Conservation (phyloP, 92 coral and sea anemone species). For the Zoanthus solanderi region DNA sequence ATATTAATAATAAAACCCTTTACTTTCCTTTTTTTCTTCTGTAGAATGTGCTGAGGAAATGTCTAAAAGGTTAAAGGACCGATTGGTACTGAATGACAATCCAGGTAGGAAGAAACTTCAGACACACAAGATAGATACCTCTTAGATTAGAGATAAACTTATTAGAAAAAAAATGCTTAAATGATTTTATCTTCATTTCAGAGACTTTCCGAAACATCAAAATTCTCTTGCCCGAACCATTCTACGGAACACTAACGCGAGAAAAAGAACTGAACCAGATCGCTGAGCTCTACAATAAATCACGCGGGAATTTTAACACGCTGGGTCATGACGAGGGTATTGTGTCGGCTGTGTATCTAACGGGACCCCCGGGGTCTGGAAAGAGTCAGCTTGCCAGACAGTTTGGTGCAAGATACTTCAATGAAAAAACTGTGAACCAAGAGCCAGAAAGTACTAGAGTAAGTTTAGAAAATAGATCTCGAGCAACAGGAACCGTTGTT, state of each 20-base stretch:
- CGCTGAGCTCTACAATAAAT: conserved; percentile 33
- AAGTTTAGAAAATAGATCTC: background rate
- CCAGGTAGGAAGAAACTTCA: background rate
- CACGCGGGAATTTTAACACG: conserved; percentile 2
- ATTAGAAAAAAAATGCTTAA: background rate
- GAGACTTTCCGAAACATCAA: conserved; percentile 20
- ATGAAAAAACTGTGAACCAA: conserved; percentile 9
- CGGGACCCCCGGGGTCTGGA: conserved; percentile 97
- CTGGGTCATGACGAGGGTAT: conserved; percentile 24
- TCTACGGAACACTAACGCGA: conserved; percentile 78
- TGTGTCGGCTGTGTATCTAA: conserved; percentile 78
- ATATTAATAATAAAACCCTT: background rate
- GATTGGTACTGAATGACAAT: background rate
- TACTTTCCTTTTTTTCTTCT: background rate
- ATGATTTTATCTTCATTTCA: background rate
- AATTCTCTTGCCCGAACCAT: conserved; percentile 84
- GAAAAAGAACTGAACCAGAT: conserved; percentile 67
- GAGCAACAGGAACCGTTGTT: conserved; percentile 53
- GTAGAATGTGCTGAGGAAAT: background rate
- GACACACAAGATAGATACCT: background rate
- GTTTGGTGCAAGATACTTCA: conserved; percentile 69
- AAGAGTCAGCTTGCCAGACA: conserved; percentile 87
- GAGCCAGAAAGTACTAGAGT: background rate
- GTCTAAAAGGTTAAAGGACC: background rate
- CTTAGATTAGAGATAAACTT: background rate